Conservation (phyloP, 2,113 vertebrate genomes). For the Anhinga anhinga region DNA sequence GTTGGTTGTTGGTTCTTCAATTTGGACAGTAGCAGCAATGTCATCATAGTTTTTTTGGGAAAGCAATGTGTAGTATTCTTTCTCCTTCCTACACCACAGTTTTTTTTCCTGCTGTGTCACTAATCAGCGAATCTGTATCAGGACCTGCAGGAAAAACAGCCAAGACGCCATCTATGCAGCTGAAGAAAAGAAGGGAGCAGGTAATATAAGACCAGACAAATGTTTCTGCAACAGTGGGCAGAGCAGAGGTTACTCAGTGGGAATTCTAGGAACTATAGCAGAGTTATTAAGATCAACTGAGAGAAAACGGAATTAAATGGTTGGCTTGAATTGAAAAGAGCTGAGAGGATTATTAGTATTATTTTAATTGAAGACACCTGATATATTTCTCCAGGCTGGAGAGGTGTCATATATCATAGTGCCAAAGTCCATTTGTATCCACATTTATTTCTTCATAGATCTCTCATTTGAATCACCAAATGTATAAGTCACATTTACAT, state of each 20-base stretch:
- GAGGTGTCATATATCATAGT: neutral
- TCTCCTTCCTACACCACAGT: neutral
- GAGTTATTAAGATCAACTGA: neutral
- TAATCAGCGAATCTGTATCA: neutral
- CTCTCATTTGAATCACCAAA: neutral
- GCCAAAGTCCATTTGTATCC: constrained; percentile 21
- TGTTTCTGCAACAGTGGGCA: neutral
- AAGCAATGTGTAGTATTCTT: neutral
- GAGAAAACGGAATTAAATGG: constrained; percentile 25
- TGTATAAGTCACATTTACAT: neutral
- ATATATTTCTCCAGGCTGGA: constrained; percentile 1
- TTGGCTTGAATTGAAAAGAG: neutral
- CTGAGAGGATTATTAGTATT: neutral
- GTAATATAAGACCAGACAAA: neutral
- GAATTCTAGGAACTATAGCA: neutral
- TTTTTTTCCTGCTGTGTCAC: neutral
- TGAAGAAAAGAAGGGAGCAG: neutral
- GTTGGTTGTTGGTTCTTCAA: neutral
- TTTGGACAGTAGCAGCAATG: neutral
- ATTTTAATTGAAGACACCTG: constrained; percentile 49
- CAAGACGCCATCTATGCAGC: neutral
- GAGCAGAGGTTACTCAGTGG: neutral
- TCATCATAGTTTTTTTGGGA: neutral
- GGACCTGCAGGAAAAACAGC: neutral
- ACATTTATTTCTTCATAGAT: constrained; percentile 24